A percentile compares a stretch with the other conserved stretches of the same genome.
Conservation (phyloP, 2,888 invertebrate species). For the Eupithecia subumbrata region DNA sequence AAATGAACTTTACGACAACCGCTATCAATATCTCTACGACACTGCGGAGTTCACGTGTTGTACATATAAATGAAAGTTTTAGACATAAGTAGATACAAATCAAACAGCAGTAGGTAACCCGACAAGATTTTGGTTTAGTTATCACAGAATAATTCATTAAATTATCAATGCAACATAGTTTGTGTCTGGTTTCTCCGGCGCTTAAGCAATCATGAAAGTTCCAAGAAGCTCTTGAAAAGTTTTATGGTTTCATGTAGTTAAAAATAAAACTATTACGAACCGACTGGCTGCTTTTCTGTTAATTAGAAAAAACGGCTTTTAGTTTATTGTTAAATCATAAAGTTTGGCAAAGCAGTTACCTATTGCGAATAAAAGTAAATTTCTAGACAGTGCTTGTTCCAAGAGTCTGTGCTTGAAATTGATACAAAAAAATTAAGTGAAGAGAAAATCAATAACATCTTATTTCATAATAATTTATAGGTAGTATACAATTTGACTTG, state of each 20-base stretch:
- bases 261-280: conserved; percentile 1
- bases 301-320: not conserved
- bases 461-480: no score
- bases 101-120: not conserved
- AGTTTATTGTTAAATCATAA: not conserved
- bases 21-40: conserved; percentile 39
- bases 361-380: not conserved
- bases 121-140: not conserved
- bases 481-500: no score
- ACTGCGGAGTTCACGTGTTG: conserved; percentile 6
- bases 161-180: not conserved
- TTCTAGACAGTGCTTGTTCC: not conserved
- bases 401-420: no score
- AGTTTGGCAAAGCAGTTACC: not conserved
- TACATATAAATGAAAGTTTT: not conserved
- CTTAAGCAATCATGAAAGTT: conserved; percentile 10
- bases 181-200: conserved; percentile 4
- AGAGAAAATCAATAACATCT: no score
- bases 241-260: not conserved
- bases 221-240: conserved; percentile 11
- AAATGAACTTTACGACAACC: conserved; percentile 47
- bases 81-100: not conserved
- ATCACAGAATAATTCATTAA: not conserved
- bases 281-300: not conserved
- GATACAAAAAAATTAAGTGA: no score